These are phyloP conservation scores for Trypoxylus dichotomus DNA, from an alignment of 1,140 invertebrate species.

Conservation along the genomic window DNA sequence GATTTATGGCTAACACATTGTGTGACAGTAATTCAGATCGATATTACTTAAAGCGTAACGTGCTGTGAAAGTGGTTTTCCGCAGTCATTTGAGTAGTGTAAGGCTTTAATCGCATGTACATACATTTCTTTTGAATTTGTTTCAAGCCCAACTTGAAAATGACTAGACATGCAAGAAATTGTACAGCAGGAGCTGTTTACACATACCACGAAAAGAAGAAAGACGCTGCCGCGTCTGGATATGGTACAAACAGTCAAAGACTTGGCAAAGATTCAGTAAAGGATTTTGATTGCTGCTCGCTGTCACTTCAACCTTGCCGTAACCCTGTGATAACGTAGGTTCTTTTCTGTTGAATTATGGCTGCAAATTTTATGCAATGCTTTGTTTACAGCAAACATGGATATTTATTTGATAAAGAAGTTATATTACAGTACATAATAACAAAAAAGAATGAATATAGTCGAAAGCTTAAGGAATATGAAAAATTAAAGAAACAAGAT, in stretches of 20 bases:
- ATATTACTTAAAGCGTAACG: no score
- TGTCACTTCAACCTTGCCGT: constrained; percentile 94
- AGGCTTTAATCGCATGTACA: no score
- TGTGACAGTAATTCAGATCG: no score
- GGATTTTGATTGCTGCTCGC: constrained; percentile 96
- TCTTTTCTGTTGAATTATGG: background rate
- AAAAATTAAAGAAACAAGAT: constrained; percentile 82
- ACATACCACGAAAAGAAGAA: constrained; percentile 98
- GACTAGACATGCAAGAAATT: constrained; percentile 96
- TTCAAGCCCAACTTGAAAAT: constrained; percentile 56
- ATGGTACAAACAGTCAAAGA: constrained; percentile 80
- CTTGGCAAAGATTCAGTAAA: constrained; percentile 97
- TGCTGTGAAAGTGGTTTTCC: no score
- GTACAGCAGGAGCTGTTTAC: constrained; percentile 97
- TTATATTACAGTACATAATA: constrained; percentile 94
- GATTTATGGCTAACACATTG: no score
- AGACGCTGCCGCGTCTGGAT: constrained; percentile 90
- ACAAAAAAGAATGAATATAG: constrained; percentile 93
- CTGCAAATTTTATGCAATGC: background rate
- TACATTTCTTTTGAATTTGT: no score
- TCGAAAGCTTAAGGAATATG: constrained; percentile 89
- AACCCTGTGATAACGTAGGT: constrained; percentile 84
- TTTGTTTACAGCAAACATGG: constrained; percentile 77
- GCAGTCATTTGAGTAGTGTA: no score
- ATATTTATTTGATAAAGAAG: constrained; percentile 96